Percentiles rank a stretch among this genome's conserved stretches.
These are phyloP conservation scores for Hetaerina americana DNA, from an alignment of 1,140 invertebrate genomes.

Conservation along the genomic window DNA sequence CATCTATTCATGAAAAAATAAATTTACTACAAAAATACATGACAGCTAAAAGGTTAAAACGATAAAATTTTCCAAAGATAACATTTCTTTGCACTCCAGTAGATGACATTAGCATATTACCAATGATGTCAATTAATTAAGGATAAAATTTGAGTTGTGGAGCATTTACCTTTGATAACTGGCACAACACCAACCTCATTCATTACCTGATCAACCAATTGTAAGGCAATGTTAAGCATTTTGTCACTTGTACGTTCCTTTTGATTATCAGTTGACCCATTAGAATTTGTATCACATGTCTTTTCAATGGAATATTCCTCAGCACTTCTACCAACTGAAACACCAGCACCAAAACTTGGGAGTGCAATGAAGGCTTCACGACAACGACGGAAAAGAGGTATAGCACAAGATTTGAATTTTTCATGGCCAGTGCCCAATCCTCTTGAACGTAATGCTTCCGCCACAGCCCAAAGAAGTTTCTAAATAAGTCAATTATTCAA, in stretches of 20 bases:
- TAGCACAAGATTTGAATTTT: neutral
- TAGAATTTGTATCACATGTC: neutral
- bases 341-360: neutral
- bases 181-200: neutral
- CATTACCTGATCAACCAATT: neutral
- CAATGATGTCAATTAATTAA: too few species aligned
- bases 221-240: neutral
- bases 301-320: too few species aligned
- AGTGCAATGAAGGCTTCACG: neutral
- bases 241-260: neutral
- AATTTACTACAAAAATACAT: too few species aligned
- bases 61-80: too few species aligned
- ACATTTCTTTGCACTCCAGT: too few species aligned
- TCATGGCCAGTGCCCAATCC: neutral
- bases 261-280: neutral
- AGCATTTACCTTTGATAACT: neutral
- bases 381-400: neutral
- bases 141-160: too few species aligned
- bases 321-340: neutral
- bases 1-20: too few species aligned
- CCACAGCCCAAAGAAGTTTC: neutral
- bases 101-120: too few species aligned
- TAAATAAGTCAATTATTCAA: too few species aligned
- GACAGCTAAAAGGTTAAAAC: too few species aligned
- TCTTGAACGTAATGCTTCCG: neutral